These are phyloP conservation scores for Oryzias dopingdopingensis DNA, from an alignment of 2,797 vertebrate genomes.

Conservation along the genomic window DNA sequence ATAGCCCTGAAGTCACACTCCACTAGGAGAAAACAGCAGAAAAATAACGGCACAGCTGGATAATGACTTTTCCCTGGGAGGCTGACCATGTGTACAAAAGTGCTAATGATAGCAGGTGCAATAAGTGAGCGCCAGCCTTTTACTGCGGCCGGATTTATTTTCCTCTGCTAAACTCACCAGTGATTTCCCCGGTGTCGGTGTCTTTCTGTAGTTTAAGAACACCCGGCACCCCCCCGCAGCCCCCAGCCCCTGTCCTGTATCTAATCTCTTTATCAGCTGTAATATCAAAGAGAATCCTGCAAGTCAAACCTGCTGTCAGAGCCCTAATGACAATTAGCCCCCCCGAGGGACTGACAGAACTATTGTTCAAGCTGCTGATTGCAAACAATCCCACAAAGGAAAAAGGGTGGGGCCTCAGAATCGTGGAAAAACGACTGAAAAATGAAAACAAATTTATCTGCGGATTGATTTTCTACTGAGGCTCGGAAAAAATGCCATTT, in stretches of 20 bases:
- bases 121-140: constrained; percentile 70
- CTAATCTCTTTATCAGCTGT: constrained; percentile 74
- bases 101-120: constrained; percentile 77
- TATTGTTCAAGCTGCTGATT: constrained; percentile 58
- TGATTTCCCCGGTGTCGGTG: constrained; percentile 76
- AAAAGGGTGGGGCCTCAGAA: constrained; percentile 17
- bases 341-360: constrained; percentile 56
- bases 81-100: constrained; percentile 76
- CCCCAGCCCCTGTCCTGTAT: constrained; percentile 41
- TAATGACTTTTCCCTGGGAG: constrained; percentile 78
- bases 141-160: constrained; percentile 73
- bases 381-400: constrained; percentile 46
- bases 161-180: constrained; percentile 70
- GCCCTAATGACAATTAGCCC: constrained; percentile 72
- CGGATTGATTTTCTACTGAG: constrained; percentile 9
- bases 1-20: constrained; percentile 70
- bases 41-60: constrained; percentile 75
- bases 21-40: constrained; percentile 68
- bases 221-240: constrained; percentile 8
- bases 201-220: constrained; percentile 75
- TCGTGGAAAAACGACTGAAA: neutral
- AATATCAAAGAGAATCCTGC: constrained; percentile 71
- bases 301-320: constrained; percentile 72
- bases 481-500: constrained; percentile 11
- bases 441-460: constrained; percentile 5